These are phyloP conservation scores for Eupelmus urozonus DNA, from an alignment of 2,888 invertebrate genomes.

Conservation along the genomic window DNA sequence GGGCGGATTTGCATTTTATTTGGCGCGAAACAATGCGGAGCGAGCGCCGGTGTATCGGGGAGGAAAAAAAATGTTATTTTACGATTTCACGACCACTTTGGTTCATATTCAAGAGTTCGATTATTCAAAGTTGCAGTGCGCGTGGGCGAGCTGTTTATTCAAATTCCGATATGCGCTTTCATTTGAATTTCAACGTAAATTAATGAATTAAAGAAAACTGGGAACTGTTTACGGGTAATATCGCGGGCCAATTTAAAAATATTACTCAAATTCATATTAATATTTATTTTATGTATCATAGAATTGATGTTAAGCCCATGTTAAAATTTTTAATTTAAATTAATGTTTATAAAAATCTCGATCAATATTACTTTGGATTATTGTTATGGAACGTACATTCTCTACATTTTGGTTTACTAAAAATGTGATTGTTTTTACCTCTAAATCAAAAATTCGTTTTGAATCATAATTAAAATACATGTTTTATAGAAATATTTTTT, in stretches of 20 bases:
- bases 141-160: not conserved
- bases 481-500: too few species aligned
- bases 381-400: too few species aligned
- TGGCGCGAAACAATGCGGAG: not conserved
- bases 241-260: too few species aligned
- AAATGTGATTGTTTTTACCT: too few species aligned
- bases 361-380: too few species aligned
- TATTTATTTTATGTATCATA: too few species aligned
- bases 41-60: not conserved
- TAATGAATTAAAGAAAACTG: not conserved
- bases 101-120: not conserved
- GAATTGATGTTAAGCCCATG: not conserved
- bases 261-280: too few species aligned
- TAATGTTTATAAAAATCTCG: too few species aligned
- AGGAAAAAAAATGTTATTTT: not conserved
- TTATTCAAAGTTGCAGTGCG: not conserved
- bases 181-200: not conserved
- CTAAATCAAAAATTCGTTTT: too few species aligned
- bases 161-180: constrained; percentile 4
- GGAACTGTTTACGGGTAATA: not conserved
- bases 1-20: constrained; percentile 6
- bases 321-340: too few species aligned
- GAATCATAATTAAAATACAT: too few species aligned
- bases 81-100: constrained; percentile 7
- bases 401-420: too few species aligned